Percentiles rank a stretch among this genome's conserved stretches.
Conservation (phyloP, 2,888 invertebrate genomes). For the Andricus curvator region DNA sequence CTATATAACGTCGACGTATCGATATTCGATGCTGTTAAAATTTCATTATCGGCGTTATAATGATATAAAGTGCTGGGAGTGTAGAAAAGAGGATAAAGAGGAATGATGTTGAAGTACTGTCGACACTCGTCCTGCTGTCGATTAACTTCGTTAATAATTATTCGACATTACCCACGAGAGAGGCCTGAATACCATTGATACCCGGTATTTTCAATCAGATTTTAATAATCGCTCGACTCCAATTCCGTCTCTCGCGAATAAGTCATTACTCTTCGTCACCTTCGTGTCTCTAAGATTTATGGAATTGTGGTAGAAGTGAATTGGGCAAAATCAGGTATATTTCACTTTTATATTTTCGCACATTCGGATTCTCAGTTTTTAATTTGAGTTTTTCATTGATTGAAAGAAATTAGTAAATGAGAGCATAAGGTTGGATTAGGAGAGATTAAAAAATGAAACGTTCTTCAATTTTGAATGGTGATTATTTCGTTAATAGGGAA, state of each 20-base stretch:
- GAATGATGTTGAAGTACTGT: constrained; percentile 59
- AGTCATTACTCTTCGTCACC: constrained; percentile 43
- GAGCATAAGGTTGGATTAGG: no score
- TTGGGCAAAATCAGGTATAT: no score
- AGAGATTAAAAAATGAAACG: no score
- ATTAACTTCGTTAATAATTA: constrained; percentile 74
- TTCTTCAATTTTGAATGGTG: no score
- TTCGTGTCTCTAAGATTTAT: constrained; percentile 20
- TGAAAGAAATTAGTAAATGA: neutral
- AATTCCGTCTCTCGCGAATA: constrained; percentile 46
- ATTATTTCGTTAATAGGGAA: no score
- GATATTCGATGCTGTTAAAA: constrained; percentile 73
- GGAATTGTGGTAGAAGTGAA: neutral
- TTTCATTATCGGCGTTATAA: constrained; percentile 73
- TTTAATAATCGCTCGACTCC: constrained; percentile 63
- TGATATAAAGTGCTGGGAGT: constrained; percentile 67
- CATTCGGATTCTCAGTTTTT: neutral
- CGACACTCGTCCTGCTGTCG: constrained; percentile 72
- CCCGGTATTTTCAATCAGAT: constrained; percentile 61
- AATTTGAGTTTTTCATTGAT: neutral
- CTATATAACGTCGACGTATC: constrained; percentile 66
- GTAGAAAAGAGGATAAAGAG: constrained; percentile 48
- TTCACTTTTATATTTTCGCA: no score
- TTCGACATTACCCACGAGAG: constrained; percentile 65
- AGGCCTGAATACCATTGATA: constrained; percentile 44